Evolutionary conservation across 2,113 vertebrate genomes (phyloP).

Genomic region (Macrotis lagotis): DNA sequence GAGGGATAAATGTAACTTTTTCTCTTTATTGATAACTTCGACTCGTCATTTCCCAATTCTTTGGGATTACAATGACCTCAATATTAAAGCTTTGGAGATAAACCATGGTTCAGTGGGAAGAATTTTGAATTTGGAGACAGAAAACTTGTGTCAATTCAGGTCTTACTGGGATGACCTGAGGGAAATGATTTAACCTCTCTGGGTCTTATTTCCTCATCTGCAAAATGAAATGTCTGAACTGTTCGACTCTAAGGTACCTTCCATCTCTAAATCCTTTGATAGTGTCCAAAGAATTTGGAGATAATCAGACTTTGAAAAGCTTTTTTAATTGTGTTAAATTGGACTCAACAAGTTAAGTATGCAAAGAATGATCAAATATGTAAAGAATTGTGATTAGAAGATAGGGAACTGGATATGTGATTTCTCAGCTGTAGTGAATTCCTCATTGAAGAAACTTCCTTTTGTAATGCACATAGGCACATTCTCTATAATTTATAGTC

Average conservation of each 20-base stretch:
- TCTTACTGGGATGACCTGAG: background rate
- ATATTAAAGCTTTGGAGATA: slow-evolving; percentile 9
- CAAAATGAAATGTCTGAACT: background rate
- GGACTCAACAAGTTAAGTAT: background rate
- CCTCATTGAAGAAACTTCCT: background rate
- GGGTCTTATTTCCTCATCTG: background rate
- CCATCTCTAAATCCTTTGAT: background rate
- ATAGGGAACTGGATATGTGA: background rate
- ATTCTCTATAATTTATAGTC: background rate
- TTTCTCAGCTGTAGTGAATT: background rate
- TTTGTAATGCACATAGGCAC: background rate
- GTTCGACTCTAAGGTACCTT: background rate
- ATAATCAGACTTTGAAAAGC: background rate
- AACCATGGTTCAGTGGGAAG: background rate
- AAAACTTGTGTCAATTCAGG: background rate
- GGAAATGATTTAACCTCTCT: background rate
- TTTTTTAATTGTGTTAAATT: background rate
- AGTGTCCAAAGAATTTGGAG: background rate
- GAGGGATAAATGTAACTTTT: background rate
- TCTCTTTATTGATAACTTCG: slow-evolving; percentile 22
- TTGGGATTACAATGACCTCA: background rate
- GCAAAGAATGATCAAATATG: background rate
- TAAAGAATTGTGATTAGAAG: background rate
- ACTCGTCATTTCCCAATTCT: slow-evolving; percentile 6
- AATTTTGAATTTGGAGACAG: background rate